Evolutionary conservation across 2,888 invertebrate genomes (phyloP), one percentile per base, ranked within the genome.

Genomic region (Mimumesa dahlbomi): DNA sequence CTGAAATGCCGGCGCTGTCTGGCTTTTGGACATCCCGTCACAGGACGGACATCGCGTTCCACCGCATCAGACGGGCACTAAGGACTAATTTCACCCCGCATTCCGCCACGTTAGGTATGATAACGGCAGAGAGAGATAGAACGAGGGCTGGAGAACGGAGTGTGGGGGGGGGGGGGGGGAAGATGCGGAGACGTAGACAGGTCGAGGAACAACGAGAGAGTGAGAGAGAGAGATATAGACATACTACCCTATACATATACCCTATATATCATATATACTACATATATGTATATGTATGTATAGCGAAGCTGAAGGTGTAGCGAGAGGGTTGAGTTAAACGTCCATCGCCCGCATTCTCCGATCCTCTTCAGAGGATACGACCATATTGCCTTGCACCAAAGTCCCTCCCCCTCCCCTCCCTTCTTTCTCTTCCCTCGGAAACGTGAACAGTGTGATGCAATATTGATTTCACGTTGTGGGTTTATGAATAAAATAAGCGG

Each of bases 401-500:
- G 31, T 57, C 50, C 42, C 46, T 40, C 25, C 11, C 11, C 6
- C 9, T 9, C 58, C 7, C 6, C 9, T 6, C 38, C 21, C 29
- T 11, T 11, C 11, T 16, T 4, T 36, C 38, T 36, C 21, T 49
- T 16, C 11, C 13, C 29, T 46, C 46, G 49, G 38, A 34, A 50
- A 42, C 48, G 57, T 56, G 65, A 50, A 56, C 43, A 25, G 43
- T 19, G 56, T 16, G 74, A 75, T 77, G 75, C 75, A 71, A 81
- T 85, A 86, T 86, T 81, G 85, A 86, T 86, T 84, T 64, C 72
- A 56, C 74, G 66, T 73, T 66, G 74, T 72, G 80, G 82, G 77
- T 78, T 83, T 84, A 86, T 86, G 85, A 86, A 86, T 86, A 85
- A 86, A 85, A 85, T 82, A 85, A 82, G 76, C 78, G 77, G 81